Base-by-base conservation (phyloP, 2,888 invertebrate species). In the Sphaerophoria rueppellii region DNA sequence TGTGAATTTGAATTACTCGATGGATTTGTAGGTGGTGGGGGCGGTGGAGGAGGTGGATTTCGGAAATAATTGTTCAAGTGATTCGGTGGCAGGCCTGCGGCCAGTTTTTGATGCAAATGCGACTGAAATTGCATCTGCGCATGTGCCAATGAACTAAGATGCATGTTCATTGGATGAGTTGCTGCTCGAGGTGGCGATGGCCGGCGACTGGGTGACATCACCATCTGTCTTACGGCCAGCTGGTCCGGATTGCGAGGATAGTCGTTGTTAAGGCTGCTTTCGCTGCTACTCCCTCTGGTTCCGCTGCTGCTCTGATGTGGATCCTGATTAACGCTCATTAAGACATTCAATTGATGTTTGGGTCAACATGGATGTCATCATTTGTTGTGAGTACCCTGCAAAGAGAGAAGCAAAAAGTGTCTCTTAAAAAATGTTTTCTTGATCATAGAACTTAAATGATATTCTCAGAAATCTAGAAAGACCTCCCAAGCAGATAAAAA, bases 131-230 rank as follows among this genome's bases (percentile, higher is more conserved):
- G 92, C 89, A 92, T 89, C 88, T 91, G 91, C 35, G 90, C 90
- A 85, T 91, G 91, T 40, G 91, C 90, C 88, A 91, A 88, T 67
- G 91, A 90, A 78, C 90, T 90, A 71, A 92, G 88, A 86, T 92
- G 91, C 87, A 91, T 91, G 87, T 91, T 91, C 89, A 92, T 91
- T 87, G 93, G 93, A 89, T 93, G 93, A 63, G 88, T 54, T 86
- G 91, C 90, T 87, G 92, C 89, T 86, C 90, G 93, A 87, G 94
- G 94, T 88, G 94, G 94, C 90, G 95, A 95, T 89, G 94, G 94
- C 91, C 94, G 93, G 90, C 94, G 93, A 90, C 94, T 95, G 87
- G 95, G 95, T 92, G 95, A 95, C 94, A 95, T 94, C 92, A 94
- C 94, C 94, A 92, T 91, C 87, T 88, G 88, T 80, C 77, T 85